These are phyloP conservation scores for Zhengitettix transpicula DNA, from an alignment of 2,888 invertebrate genomes.

Conservation along the genomic window DNA sequence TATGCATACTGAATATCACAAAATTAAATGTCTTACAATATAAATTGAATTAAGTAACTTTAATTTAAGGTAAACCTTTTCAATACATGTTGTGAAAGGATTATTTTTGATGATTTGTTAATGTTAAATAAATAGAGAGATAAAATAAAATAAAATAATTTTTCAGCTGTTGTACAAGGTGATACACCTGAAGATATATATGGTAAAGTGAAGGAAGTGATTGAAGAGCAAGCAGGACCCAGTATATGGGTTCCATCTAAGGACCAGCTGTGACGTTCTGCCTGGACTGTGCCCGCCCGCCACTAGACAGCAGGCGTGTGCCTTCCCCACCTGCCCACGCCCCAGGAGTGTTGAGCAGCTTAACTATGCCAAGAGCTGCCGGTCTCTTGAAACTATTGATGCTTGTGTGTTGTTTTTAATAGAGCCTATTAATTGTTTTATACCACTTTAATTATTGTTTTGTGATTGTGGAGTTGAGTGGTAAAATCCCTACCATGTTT, in stretches of 20 bases:
- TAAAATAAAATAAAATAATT: background rate
- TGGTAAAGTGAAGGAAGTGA: slow-evolving; percentile 84
- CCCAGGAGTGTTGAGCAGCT: background rate
- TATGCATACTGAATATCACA: no score
- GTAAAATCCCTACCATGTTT: background rate
- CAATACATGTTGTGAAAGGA: no score
- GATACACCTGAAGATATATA: slow-evolving; percentile 97
- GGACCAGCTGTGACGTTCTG: slow-evolving; percentile 71
- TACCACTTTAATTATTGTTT: background rate
- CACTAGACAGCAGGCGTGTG: background rate
- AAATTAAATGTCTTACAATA: no score
- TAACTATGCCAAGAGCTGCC: no score
- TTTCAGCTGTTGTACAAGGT: slow-evolving; percentile 80
- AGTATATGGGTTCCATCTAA: slow-evolving; percentile 94
- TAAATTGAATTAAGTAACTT: no score
- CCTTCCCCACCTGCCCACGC: background rate
- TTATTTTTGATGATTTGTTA: no score
- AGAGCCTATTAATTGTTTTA: background rate
- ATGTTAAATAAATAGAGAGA: no score
- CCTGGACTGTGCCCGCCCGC: slow-evolving; percentile 24
- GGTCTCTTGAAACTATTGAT: background rate
- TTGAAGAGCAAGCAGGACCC: slow-evolving; percentile 87
- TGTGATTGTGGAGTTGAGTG: background rate
- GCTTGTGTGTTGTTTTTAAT: background rate
- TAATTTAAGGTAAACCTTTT: no score